Percentiles rank a stretch among this genome's conserved stretches.
Evolutionary conservation across 2,888 invertebrate genomes (phyloP).

Genomic region (Apotomis betuletana): DNA sequence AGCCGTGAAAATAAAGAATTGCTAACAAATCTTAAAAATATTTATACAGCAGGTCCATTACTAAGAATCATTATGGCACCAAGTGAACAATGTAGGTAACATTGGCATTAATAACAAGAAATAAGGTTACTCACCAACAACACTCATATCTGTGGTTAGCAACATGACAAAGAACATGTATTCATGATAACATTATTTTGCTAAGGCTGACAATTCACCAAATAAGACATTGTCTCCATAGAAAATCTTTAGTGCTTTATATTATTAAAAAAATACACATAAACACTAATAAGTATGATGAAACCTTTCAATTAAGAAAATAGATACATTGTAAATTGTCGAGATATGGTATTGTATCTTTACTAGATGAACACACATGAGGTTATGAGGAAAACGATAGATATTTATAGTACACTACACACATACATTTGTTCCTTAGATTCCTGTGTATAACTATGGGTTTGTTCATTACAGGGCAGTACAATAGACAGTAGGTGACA

Average conservation of each 20-base stretch:
- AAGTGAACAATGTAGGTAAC: constrained; percentile 51
- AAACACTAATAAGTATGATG: constrained; percentile 33
- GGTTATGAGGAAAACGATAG: constrained; percentile 38
- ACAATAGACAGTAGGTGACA: constrained; percentile 9
- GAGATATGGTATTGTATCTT: constrained; percentile 41
- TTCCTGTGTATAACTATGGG: constrained; percentile 34
- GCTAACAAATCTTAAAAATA: constrained; percentile 32
- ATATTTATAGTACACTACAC: constrained; percentile 42
- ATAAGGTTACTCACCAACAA: constrained; percentile 38
- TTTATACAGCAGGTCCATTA: constrained; percentile 49
- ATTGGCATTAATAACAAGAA: constrained; percentile 39
- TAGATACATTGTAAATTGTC: constrained; percentile 30
- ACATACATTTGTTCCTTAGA: constrained; percentile 37
- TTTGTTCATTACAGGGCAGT: constrained; percentile 16
- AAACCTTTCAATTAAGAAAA: constrained; percentile 36
- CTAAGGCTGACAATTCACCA: constrained; percentile 51
- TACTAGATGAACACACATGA: constrained; percentile 43
- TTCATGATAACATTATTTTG: constrained; percentile 27
- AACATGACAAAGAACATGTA: constrained; percentile 16
- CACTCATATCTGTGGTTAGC: constrained; percentile 30
- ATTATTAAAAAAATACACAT: constrained; percentile 37
- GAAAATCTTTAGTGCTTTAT: constrained; percentile 39
- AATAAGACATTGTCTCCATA: constrained; percentile 57
- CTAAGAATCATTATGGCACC: constrained; percentile 65
- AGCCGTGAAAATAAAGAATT: constrained; percentile 18